phyloP scores from a whole-genome alignment of 1,140 invertebrate species.

The Anadara kagoshimensis region DNA sequence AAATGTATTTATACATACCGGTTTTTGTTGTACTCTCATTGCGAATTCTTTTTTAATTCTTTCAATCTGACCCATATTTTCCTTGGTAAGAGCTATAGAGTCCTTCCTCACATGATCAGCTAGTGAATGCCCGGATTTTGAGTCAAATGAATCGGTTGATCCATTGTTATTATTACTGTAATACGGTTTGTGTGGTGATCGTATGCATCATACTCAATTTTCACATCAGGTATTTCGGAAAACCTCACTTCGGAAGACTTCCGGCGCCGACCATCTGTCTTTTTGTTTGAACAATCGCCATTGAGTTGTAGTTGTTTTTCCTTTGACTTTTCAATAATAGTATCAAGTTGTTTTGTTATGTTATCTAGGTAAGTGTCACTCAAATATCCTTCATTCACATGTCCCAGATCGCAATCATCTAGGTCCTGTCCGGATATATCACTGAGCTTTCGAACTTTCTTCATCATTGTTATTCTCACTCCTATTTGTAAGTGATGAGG shows the following conservation, averaged over 20 bases:
- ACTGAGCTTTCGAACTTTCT: slow-evolving; percentile 11
- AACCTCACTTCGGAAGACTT: no score
- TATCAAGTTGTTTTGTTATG: slow-evolving; percentile 15
- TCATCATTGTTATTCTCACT: neutral
- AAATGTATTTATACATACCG: slow-evolving; percentile 10
- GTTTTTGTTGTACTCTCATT: neutral
- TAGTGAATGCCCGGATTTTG: slow-evolving; percentile 4
- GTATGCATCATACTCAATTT: no score
- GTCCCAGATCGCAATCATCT: slow-evolving; percentile 10
- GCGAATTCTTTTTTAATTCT: slow-evolving; percentile 20
- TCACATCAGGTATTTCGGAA: no score
- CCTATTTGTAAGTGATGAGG: no score
- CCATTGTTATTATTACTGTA: no score
- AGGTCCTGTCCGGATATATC: neutral
- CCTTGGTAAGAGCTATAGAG: slow-evolving; percentile 49
- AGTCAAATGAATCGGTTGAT: no score
- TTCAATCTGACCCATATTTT: slow-evolving; percentile 40
- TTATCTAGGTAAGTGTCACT: slow-evolving; percentile 25
- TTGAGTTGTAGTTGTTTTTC: neutral
- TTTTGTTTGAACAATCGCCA: slow-evolving; percentile 5
- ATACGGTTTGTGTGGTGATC: no score
- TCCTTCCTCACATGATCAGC: slow-evolving; percentile 50
- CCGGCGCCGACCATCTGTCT: neutral
- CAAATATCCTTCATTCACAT: slow-evolving; percentile 32
- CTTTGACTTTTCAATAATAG: no score